Evolutionary conservation across 2,888 invertebrate species (phyloP).

Genomic region (Noctua janthe): DNA sequence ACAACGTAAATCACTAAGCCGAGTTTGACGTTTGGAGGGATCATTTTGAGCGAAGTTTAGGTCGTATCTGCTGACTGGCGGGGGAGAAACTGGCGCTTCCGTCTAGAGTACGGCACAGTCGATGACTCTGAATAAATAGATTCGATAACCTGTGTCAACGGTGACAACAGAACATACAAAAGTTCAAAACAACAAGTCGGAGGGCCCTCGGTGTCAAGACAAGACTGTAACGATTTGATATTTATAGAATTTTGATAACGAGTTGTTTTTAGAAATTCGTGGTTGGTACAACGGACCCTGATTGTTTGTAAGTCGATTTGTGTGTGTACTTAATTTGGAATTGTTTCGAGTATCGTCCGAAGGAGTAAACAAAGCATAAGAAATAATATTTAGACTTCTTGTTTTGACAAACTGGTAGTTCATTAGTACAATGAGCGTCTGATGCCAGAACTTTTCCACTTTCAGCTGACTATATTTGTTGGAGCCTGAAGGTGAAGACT

Average conservation of each 20-base stretch:
- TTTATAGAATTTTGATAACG: constrained; percentile 85
- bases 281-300: constrained; percentile 68
- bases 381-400: constrained; percentile 27
- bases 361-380: constrained; percentile 36
- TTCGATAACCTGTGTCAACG: constrained; percentile 88
- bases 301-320: constrained; percentile 58
- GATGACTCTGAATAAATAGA: constrained; percentile 84
- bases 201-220: constrained; percentile 78
- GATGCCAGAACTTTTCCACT: constrained; percentile 8
- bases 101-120: constrained; percentile 78
- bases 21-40: constrained; percentile 69
- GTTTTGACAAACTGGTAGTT: constrained; percentile 17
- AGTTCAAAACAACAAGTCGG: constrained; percentile 88
- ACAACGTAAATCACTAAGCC: constrained; percentile 73
- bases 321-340: constrained; percentile 50
- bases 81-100: constrained; percentile 82
- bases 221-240: constrained; percentile 82
- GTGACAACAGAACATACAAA: constrained; percentile 82
- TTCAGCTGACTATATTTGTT: constrained; percentile 32
- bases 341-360: constrained; percentile 50
- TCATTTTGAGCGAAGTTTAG: constrained; percentile 75
- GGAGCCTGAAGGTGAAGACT: constrained; percentile 22
- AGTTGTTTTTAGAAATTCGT: constrained; percentile 82
- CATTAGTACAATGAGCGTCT: constrained; percentile 38
- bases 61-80: constrained; percentile 73